These are phyloP conservation scores for Coracias cyanogaster DNA, from an alignment of 2,797 vertebrate species.

Conservation along the genomic window DNA sequence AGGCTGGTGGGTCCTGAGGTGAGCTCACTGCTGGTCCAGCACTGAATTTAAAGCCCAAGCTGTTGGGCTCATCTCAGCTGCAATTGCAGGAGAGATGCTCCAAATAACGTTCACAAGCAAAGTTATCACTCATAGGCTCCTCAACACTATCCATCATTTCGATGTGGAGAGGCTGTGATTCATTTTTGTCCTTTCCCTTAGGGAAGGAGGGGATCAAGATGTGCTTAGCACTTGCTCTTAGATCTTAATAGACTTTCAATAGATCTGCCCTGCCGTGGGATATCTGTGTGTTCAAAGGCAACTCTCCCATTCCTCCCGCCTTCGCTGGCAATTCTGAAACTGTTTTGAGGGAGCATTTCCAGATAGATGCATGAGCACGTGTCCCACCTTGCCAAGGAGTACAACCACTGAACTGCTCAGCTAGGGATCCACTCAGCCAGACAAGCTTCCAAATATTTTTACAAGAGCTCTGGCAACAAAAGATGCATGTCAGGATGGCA, in stretches of 20 bases:
- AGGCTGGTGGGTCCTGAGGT: background rate
- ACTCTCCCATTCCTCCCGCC: background rate
- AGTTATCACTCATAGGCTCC: background rate
- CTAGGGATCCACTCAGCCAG: background rate
- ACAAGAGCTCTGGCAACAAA: background rate
- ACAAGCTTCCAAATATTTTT: slow-evolving; percentile 7
- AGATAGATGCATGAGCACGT: background rate
- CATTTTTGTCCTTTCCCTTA: background rate
- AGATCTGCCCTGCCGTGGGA: background rate
- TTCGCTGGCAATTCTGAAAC: slow-evolving; percentile 10
- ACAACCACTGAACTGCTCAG: background rate
- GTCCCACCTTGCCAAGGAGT: background rate
- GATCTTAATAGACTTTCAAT: background rate
- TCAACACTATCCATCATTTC: background rate
- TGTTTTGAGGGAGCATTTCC: slow-evolving; percentile 25
- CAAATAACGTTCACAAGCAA: background rate
- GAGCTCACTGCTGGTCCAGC: background rate
- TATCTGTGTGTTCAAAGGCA: background rate
- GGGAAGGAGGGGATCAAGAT: background rate
- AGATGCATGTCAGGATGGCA: background rate
- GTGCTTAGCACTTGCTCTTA: background rate
- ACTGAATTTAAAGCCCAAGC: background rate
- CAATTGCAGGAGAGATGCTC: background rate
- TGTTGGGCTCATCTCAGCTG: background rate
- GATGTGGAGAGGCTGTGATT: fast-evolving